phyloP scores from a whole-genome alignment of 2,888 invertebrate genomes.

The Pseudolycoriella hygida region DNA sequence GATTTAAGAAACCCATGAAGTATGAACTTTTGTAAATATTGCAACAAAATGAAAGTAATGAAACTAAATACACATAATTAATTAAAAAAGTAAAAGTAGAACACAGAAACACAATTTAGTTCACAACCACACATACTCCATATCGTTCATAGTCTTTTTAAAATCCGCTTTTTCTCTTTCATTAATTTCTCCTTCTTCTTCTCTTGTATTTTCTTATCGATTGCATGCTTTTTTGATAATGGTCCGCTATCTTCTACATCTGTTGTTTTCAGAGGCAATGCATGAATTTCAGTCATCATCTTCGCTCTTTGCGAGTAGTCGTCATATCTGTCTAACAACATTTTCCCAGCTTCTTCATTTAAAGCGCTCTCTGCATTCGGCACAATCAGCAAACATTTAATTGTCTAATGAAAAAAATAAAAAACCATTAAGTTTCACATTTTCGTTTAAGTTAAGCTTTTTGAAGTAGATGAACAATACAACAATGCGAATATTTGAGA shows the following conservation, averaged over 20 bases:
- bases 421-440: neutral
- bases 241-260: conserved; percentile 44
- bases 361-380: conserved; percentile 95
- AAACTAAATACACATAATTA: too few relatives aligned
- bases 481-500: too few relatives aligned
- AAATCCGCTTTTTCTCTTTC: conserved; percentile 70
- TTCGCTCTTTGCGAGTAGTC: conserved; percentile 77
- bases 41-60: too few relatives aligned
- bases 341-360: conserved; percentile 91
- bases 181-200: conserved; percentile 47
- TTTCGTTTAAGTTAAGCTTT: neutral
- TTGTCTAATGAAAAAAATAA: conserved; percentile 39
- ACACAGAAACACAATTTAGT: neutral
- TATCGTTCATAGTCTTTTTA: conserved; percentile 66
- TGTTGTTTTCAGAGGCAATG: conserved; percentile 27
- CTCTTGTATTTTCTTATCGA: conserved; percentile 56
- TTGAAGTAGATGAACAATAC: neutral
- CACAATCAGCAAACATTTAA: conserved; percentile 89
- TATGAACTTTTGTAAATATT: too few relatives aligned
- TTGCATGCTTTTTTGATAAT: conserved; percentile 70
- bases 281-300: conserved; percentile 86
- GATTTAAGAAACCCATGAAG: too few relatives aligned
- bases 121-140: neutral
- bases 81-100: too few relatives aligned
- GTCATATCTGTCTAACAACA: conserved; percentile 81